A percentile compares a stretch with the other conserved stretches of the same genome.
phyloP scores from a whole-genome alignment of 2,113 vertebrate genomes.

The Macheiramphus alcinus region DNA sequence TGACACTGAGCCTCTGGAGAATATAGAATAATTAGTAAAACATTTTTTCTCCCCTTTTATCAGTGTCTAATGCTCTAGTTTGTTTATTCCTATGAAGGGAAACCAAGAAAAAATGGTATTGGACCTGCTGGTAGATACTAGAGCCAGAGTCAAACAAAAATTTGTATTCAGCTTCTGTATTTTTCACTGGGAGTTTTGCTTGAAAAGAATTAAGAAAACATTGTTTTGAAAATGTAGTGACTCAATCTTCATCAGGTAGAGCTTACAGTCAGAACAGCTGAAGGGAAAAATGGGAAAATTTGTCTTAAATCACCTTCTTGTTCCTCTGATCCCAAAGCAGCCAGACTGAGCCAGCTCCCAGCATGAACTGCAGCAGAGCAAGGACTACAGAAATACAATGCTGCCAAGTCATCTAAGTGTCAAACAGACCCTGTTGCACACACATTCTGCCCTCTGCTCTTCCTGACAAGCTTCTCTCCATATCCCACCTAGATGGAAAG shows the following conservation, averaged over 20 bases:
- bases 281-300: background rate
- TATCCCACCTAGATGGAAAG: background rate
- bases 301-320: background rate
- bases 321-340: background rate
- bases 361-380: background rate
- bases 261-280: background rate
- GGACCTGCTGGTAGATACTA: background rate
- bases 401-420: background rate
- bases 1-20: background rate
- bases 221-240: background rate
- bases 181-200: background rate
- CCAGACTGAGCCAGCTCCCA: background rate
- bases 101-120: background rate
- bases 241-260: background rate
- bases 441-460: background rate
- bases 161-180: background rate
- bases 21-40: background rate
- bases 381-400: background rate
- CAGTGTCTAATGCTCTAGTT: background rate
- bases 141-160: background rate
- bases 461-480: background rate
- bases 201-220: background rate
- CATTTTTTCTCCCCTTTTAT: background rate
- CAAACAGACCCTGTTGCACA: background rate
- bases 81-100: background rate